Percentiles rank a stretch among this genome's conserved stretches.
phyloP scores from a whole-genome alignment of 2,888 invertebrate genomes.

The Dryocosmus kuriphilus region DNA sequence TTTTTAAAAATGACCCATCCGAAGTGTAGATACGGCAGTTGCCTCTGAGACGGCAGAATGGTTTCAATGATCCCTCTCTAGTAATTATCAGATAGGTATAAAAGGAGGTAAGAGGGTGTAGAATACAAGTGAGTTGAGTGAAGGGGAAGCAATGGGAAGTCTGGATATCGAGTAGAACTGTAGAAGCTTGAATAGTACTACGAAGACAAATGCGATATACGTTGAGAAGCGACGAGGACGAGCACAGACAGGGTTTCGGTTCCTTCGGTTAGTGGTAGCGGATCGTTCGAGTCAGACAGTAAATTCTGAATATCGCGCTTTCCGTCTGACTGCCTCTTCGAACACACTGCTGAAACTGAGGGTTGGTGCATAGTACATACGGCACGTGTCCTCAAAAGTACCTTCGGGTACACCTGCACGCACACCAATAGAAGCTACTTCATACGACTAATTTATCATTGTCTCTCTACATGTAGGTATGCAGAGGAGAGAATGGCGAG shows the following conservation, averaged over 20 bases:
- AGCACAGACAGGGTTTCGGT: conserved; percentile 18
- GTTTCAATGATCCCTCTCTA: not conserved
- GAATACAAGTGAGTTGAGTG: conserved; percentile 35
- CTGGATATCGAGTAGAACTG: conserved; percentile 33
- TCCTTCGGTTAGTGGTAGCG: conserved; percentile 41
- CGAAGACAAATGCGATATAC: conserved; percentile 33
- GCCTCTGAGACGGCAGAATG: too few species aligned
- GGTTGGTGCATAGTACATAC: conserved; percentile 44
- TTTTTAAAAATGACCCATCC: too few species aligned
- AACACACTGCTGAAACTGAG: conserved; percentile 45
- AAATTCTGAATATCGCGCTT: conserved; percentile 52
- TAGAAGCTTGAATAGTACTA: conserved; percentile 30
- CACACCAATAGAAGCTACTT: conserved; percentile 42
- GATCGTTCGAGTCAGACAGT: conserved; percentile 50
- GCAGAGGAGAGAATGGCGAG: conserved; percentile 19
- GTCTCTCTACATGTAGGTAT: conserved; percentile 57
- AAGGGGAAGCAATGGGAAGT: conserved; percentile 2
- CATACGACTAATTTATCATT: conserved; percentile 66
- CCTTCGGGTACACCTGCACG: conserved; percentile 46
- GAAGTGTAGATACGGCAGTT: too few species aligned
- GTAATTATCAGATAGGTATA: conserved; percentile 10
- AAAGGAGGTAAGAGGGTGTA: conserved; percentile 40
- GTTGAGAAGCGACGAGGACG: conserved; percentile 28
- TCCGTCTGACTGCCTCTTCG: conserved; percentile 50
- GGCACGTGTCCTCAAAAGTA: conserved; percentile 46